phyloP scores from a whole-genome alignment of 2,797 vertebrate species.

The Morus bassanus region DNA sequence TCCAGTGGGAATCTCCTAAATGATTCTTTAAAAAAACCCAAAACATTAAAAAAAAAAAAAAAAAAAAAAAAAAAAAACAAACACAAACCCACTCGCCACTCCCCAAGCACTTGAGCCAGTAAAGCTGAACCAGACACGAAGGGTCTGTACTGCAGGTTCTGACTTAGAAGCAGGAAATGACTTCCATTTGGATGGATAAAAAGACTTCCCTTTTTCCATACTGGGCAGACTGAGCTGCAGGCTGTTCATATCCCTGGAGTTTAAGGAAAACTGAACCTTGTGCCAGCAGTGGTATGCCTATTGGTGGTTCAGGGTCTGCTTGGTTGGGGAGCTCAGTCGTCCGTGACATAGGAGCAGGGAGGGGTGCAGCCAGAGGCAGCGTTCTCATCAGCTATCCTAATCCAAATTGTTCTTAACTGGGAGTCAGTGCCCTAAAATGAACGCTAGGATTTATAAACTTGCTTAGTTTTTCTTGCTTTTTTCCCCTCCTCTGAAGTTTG shows the following conservation, averaged over 20 bases:
- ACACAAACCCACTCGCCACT: neutral
- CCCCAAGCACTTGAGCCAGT: neutral
- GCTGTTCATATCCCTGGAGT: neutral
- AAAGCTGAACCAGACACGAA: neutral
- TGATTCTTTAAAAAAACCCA: neutral
- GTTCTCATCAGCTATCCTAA: conserved; percentile 1
- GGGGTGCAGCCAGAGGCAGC: neutral
- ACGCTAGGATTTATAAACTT: neutral
- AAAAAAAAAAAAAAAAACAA: neutral
- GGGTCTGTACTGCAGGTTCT: neutral
- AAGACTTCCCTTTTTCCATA: neutral
- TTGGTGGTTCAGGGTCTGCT: neutral
- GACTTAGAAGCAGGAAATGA: neutral
- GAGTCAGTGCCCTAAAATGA: neutral
- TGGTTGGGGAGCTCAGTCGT: neutral
- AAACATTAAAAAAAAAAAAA: neutral
- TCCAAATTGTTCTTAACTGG: neutral
- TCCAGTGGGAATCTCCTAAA: neutral
- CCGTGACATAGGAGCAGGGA: neutral
- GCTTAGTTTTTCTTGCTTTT: neutral
- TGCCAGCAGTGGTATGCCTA: neutral
- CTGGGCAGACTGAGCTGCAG: neutral
- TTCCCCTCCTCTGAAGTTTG: neutral
- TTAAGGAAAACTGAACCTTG: neutral
- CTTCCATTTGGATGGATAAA: neutral